These are phyloP conservation scores for Fabriciana adippe DNA, from an alignment of 2,888 invertebrate genomes.

Conservation along the genomic window DNA sequence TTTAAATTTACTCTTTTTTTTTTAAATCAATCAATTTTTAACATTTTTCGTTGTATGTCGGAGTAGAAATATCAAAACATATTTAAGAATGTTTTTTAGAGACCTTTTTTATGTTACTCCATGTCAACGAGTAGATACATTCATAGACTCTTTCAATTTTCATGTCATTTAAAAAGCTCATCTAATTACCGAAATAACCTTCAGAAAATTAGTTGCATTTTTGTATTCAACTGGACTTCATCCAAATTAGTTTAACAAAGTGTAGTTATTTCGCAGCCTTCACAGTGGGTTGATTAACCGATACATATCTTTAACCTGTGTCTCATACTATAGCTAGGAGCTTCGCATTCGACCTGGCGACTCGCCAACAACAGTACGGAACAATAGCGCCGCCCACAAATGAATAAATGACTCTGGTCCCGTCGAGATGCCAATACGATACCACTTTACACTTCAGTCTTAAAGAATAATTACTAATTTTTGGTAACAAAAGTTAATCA, in stretches of 20 bases:
- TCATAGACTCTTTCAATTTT: background rate
- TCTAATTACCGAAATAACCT: constrained; percentile 5
- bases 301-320: constrained; percentile 64
- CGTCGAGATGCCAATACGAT: constrained; percentile 38
- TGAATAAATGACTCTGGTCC: constrained; percentile 53
- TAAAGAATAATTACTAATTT: constrained; percentile 30
- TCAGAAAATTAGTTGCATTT: constrained; percentile 9
- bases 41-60: too few relatives aligned
- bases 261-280: constrained; percentile 54
- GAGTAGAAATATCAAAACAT: too few relatives aligned
- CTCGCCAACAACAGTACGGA: constrained; percentile 52
- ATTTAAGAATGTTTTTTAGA: too few relatives aligned
- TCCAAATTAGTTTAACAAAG: constrained; percentile 43
- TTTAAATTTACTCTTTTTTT: too few relatives aligned
- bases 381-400: constrained; percentile 60
- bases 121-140: too few relatives aligned
- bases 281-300: constrained; percentile 76
- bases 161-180: background rate
- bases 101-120: too few relatives aligned
- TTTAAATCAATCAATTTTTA: too few relatives aligned
- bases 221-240: constrained; percentile 29
- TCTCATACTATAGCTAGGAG: constrained; percentile 55
- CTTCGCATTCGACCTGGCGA: constrained; percentile 69
- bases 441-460: constrained; percentile 29
- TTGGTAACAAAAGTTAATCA: constrained; percentile 1